A percentile compares a stretch with the other conserved stretches of the same genome.
phyloP scores from a whole-genome alignment of 1,140 invertebrate species.

The Drosophila cardini region DNA sequence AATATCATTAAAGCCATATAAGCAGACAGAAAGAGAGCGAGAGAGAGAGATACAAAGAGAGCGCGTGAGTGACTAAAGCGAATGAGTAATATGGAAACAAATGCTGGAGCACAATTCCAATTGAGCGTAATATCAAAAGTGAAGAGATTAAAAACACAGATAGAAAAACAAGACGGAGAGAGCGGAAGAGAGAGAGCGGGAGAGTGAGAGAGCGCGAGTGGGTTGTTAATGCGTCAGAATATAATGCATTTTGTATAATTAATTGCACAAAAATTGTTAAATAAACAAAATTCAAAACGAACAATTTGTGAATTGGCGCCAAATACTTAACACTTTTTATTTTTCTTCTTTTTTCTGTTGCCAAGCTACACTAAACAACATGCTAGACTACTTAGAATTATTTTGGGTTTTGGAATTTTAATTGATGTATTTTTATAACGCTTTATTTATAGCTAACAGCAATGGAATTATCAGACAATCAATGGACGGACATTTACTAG shows the following conservation, averaged over 20 bases:
- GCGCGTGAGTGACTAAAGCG: background rate
- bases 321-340: slow-evolving; percentile 9
- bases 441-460: slow-evolving; percentile 4
- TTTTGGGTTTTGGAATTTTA: slow-evolving; percentile 12
- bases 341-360: background rate
- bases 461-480: background rate
- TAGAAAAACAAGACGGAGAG: background rate
- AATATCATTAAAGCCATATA: slow-evolving; percentile 34
- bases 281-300: slow-evolving; percentile 41
- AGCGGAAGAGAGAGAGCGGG: background rate
- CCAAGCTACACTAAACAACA: slow-evolving; percentile 7
- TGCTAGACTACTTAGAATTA: background rate
- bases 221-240: slow-evolving; percentile 36
- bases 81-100: slow-evolving; percentile 1
- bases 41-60: background rate
- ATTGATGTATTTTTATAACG: slow-evolving; percentile 25
- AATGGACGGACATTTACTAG: background rate
- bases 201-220: background rate
- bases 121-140: slow-evolving; percentile 21
- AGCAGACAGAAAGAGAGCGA: slow-evolving; percentile 23
- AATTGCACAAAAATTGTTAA: slow-evolving; percentile 42
- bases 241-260: slow-evolving; percentile 39
- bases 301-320: slow-evolving; percentile 20
- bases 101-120: slow-evolving; percentile 25
- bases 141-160: slow-evolving; percentile 18